Evolutionary conservation across 2,113 vertebrate genomes (phyloP).

Genomic region (Apus apus): DNA sequence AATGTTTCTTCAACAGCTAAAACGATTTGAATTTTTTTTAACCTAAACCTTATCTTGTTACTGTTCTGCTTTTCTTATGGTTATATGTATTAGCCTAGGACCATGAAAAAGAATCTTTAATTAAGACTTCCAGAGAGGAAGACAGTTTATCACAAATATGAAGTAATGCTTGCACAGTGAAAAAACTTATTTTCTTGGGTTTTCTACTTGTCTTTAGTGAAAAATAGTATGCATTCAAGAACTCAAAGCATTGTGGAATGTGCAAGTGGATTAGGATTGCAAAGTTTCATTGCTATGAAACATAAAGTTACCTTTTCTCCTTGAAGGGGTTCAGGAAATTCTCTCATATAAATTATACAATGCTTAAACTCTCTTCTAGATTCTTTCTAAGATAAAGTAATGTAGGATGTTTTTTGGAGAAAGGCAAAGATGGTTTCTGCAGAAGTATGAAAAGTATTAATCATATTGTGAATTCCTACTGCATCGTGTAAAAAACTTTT

Average conservation of each 20-base stretch:
- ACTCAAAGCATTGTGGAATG: not conserved
- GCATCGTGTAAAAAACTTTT: not conserved
- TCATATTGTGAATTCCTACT: not conserved
- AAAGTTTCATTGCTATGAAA: not conserved
- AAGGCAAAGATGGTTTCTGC: not conserved
- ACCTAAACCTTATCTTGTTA: not conserved
- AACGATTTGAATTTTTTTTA: not conserved
- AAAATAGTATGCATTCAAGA: not conserved
- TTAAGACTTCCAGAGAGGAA: not conserved
- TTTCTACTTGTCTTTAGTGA: not conserved
- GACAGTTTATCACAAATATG: not conserved
- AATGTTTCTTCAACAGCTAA: not conserved
- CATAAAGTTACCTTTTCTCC: not conserved
- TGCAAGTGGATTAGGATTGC: not conserved
- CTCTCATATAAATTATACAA: not conserved
- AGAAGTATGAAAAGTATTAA: not conserved
- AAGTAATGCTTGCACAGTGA: not conserved
- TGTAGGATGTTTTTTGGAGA: not conserved
- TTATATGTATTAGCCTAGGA: not conserved
- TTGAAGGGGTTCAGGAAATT: not conserved
- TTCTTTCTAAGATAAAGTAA: not conserved
- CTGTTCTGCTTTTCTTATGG: not conserved
- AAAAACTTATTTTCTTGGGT: not conserved
- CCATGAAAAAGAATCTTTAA: not conserved
- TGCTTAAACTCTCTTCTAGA: not conserved